A percentile compares a stretch with the other conserved stretches of the same genome.
These are phyloP conservation scores for Trachemys scripta DNA, from an alignment of 2,113 vertebrate genomes.

Conservation along the genomic window DNA sequence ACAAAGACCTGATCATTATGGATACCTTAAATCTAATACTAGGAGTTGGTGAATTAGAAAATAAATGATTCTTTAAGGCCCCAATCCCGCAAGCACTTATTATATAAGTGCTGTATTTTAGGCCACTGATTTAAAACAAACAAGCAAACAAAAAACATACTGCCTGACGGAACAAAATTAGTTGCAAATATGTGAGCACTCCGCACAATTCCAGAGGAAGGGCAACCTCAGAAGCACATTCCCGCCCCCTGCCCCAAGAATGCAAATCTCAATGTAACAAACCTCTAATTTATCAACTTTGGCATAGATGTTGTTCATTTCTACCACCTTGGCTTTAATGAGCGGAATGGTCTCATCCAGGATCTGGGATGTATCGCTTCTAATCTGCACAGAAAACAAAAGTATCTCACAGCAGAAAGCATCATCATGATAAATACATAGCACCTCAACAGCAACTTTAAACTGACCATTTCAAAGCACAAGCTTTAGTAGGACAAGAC, in stretches of 20 bases:
- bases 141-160: background rate
- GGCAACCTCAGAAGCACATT: background rate
- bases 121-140: background rate
- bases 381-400: slow-evolving; percentile 57
- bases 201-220: background rate
- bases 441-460: background rate
- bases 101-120: background rate
- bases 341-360: slow-evolving; percentile 60
- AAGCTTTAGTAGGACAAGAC: background rate
- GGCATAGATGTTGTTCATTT: slow-evolving; percentile 67
- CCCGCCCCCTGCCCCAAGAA: background rate
- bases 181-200: background rate
- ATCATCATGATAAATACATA: background rate
- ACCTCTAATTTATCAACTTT: slow-evolving; percentile 74
- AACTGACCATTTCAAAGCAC: background rate
- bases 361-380: slow-evolving; percentile 65
- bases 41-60: slow-evolving; percentile 1
- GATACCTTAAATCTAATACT: background rate
- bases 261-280: background rate
- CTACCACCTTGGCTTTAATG: slow-evolving; percentile 56
- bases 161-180: background rate
- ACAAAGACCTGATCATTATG: background rate
- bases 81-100: background rate
- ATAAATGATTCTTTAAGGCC: background rate
- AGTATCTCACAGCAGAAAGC: background rate